A percentile compares a stretch with the other conserved stretches of the same genome.
Conservation (phyloP, 2,888 invertebrate genomes). For the Cataglyphis altisquamis region DNA sequence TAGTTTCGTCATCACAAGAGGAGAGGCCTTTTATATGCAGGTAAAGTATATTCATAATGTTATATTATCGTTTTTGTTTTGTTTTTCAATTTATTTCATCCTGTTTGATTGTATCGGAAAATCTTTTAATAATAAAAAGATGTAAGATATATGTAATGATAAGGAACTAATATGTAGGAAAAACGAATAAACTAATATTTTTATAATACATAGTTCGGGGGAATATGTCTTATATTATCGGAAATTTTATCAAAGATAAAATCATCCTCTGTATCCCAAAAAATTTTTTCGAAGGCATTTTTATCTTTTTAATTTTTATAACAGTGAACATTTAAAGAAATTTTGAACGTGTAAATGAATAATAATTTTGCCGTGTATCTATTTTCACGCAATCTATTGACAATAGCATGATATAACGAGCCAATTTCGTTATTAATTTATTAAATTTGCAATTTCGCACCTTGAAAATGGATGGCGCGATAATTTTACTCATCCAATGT, state of each 20-base stretch:
- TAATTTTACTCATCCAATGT: background rate
- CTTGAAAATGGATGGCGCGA: background rate
- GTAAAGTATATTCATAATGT: constrained; percentile 86
- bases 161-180: background rate
- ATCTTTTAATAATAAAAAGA: constrained; percentile 1
- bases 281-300: background rate
- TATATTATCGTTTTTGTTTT: background rate
- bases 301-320: background rate
- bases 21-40: constrained; percentile 96
- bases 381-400: background rate
- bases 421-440: constrained; percentile 1
- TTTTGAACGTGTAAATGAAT: background rate
- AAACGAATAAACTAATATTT: background rate
- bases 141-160: background rate
- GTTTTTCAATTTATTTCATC: background rate
- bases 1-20: constrained; percentile 92
- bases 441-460: background rate
- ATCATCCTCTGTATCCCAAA: background rate
- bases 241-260: background rate
- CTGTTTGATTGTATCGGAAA: background rate
- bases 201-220: background rate
- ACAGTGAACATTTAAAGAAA: background rate
- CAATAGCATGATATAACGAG: background rate
- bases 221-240: background rate
- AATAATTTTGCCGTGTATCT: background rate